These are phyloP conservation scores for Archaeoteleia sp. DNA, from an alignment of 2,888 invertebrate species.

Conservation along the genomic window DNA sequence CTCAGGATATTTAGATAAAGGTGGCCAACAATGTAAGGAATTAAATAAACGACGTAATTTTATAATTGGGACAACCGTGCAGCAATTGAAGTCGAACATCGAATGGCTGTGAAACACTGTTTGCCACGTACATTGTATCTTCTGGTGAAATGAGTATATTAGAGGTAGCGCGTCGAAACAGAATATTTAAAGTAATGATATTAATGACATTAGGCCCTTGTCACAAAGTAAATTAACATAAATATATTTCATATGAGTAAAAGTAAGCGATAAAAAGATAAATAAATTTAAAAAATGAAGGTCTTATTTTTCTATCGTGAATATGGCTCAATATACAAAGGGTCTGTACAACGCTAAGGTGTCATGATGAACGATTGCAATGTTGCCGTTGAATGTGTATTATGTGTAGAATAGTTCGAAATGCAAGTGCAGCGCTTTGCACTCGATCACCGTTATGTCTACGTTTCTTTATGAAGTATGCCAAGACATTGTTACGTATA, in stretches of 20 bases:
- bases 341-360: conserved; percentile 19
- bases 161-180: conserved; percentile 15
- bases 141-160: conserved; percentile 18
- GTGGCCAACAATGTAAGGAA: conserved; percentile 3
- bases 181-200: conserved; percentile 22
- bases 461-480: conserved; percentile 14
- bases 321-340: conserved; percentile 39
- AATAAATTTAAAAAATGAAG: conserved; percentile 44
- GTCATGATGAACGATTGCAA: conserved; percentile 30
- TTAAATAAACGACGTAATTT: neutral
- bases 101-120: conserved; percentile 41
- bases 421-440: conserved; percentile 24
- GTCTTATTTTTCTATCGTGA: conserved; percentile 63
- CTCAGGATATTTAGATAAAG: conserved; percentile 10
- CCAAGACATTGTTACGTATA: conserved; percentile 15
- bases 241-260: conserved; percentile 33
- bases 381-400: conserved; percentile 24
- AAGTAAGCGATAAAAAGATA: conserved; percentile 9
- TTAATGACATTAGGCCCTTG: conserved; percentile 21
- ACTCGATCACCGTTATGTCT: conserved; percentile 21
- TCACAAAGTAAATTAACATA: conserved; percentile 11
- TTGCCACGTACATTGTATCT: conserved; percentile 26
- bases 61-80: conserved; percentile 12
- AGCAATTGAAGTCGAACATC: conserved; percentile 37
- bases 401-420: no score